Evolutionary conservation across 2,888 invertebrate species (phyloP).

Genomic region (Drosophila nr. medialis): DNA sequence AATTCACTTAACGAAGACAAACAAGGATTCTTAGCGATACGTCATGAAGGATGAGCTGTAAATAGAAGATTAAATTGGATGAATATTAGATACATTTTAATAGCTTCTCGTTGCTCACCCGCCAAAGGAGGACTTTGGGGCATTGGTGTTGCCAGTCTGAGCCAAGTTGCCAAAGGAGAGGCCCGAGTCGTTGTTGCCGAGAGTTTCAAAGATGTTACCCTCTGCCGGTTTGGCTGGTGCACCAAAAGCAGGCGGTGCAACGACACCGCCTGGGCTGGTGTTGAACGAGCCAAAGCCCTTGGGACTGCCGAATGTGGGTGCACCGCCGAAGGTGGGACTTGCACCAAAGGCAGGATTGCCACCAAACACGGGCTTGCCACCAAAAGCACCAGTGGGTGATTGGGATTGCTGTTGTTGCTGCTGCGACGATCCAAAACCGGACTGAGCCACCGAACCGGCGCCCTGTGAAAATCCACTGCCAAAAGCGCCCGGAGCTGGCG

Average conservation of each 20-base stretch:
- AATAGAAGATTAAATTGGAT: background rate
- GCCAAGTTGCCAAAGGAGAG: conserved; percentile 84
- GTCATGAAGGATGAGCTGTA: conserved; percentile 68
- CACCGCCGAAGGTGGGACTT: conserved; percentile 83
- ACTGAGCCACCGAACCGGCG: conserved; percentile 77
- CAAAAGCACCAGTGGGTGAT: conserved; percentile 78
- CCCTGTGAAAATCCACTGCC: conserved; percentile 75
- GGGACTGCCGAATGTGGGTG: conserved; percentile 81
- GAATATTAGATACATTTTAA: background rate
- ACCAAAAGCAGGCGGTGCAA: conserved; percentile 66
- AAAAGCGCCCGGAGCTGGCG: conserved; percentile 52
- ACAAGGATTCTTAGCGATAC: conserved; percentile 51
- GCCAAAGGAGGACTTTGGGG: conserved; percentile 83
- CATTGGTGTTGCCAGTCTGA: conserved; percentile 77
- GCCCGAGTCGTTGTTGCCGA: conserved; percentile 82
- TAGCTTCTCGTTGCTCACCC: conserved; percentile 70
- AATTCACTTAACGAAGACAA: conserved; percentile 26
- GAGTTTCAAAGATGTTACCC: conserved; percentile 82
- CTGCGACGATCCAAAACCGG: conserved; percentile 82
- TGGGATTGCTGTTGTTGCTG: conserved; percentile 55
- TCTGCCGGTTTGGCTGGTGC: conserved; percentile 64
- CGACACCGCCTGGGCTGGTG: conserved; percentile 45
- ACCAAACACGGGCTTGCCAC: conserved; percentile 83
- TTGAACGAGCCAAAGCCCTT: conserved; percentile 81
- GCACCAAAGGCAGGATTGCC: conserved; percentile 83